phyloP scores from a whole-genome alignment of 2,113 vertebrate species.

The Phalacrocorax brasilianus region DNA sequence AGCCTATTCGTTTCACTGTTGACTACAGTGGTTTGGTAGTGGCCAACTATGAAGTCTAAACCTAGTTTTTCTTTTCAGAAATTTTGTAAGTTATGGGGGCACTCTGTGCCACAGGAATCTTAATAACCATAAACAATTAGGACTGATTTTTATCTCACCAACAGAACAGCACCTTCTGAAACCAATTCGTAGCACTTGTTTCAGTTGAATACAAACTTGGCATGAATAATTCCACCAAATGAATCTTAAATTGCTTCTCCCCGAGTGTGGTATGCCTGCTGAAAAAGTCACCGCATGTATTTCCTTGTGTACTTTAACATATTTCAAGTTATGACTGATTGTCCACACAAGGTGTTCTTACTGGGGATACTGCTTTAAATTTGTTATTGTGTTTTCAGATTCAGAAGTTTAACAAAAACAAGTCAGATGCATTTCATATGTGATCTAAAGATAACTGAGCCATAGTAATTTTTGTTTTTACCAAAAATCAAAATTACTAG shows the following conservation, averaged over 20 bases:
- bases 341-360: neutral
- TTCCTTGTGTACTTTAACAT: neutral
- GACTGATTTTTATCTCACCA: neutral
- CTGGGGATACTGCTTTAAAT: neutral
- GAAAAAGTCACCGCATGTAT: neutral
- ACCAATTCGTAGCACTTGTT: neutral
- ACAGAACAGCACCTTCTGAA: neutral
- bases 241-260: neutral
- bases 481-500: neutral
- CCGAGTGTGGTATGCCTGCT: neutral
- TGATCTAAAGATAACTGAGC: constrained; percentile 5
- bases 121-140: neutral
- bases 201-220: neutral
- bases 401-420: neutral
- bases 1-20: neutral
- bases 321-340: neutral
- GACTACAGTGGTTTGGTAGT: neutral
- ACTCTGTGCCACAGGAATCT: neutral
- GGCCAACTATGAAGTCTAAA: neutral
- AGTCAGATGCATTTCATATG: neutral
- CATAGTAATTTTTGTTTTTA: neutral
- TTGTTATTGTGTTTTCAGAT: neutral
- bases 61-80: neutral
- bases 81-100: neutral
- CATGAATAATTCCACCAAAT: neutral